Base-by-base conservation (phyloP, 2,888 invertebrate genomes). In the Sarcophaga carnaria region DNA sequence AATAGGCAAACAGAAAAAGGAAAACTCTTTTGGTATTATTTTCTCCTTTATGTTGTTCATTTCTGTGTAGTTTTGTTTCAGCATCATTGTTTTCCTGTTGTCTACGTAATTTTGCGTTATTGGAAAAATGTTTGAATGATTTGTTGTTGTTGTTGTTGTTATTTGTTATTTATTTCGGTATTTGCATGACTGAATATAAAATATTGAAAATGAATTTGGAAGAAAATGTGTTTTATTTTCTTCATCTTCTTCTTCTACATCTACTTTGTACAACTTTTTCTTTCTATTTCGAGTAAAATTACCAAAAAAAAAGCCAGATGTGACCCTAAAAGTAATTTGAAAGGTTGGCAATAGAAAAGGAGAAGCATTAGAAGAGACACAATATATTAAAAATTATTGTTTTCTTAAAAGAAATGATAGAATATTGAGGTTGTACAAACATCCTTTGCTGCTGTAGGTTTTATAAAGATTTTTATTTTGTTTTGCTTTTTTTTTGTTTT, bases 181-280 rank as follows among this genome's bases (percentile, higher is more conserved):
- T 84, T 87, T 84, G 81, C 84, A 71, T 87, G 71, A 76, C 74
- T 87, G 81, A 81, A 81, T 81, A 84, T 25, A 76, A 78, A 79
- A 71, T 79, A 84, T 87, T 78, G 66, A 78, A 87, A 77, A 81
- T 59, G 62, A 76, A 71, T 81, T 86, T 72, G 62, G 22, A 45
- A 74, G 80, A 81, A 6, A 37, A 37, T 37, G 37, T 37, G 12
- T 22, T 62, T 20, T 77, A 14, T 49, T 49, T 6, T 37, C 6
- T 75, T 47, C 37, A 47, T 66, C 25, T 77, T 45, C 25, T 0
- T 37, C n/a, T 49, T 27, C 27, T 20, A 49, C 66, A 27, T 20
- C 2, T 0, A 22, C 69, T 11, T 76, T 45, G 22, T n/a, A 1
- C 0, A 37, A 37, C 37, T 37, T 37, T 37, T 54, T 54, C 17